Base-by-base conservation (phyloP, 35 echinoderm and acorn worm species). In the Chiridota heheva region DNA sequence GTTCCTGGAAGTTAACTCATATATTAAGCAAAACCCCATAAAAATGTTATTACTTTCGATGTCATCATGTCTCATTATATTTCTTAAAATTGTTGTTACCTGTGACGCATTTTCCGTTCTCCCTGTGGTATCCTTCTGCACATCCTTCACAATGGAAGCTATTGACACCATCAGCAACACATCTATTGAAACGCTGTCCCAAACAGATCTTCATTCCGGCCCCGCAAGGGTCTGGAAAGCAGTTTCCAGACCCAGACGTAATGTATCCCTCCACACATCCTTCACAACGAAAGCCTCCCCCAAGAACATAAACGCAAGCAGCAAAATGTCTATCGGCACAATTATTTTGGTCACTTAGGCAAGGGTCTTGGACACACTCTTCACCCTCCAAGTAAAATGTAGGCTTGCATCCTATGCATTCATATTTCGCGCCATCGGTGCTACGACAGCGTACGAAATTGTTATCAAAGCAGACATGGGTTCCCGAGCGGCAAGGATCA, bases 101-200 rank as follows among this genome's bases (percentile, higher is more conserved):
- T 13, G 10, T 53, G 48, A 58, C 62, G 31, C 75, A 78, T 40
- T 10, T 57, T 1, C 75, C 75, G 62, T 78, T 78, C 53, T 61
- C n/a, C 24, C 58, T 49, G 5, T 42, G 17, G 53, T 43, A 78
- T 58, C 75, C 75, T 28, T 32, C 29, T 57, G 58, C 40, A 38
- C 75, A 78, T 28, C 38, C 37, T 34, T 61, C 53, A 40, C 75
- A 78, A 42, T 78, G 75, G 55, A 40, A 78, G 17, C 62, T 49
- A 37, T 78, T 78, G 32, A 60, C 62, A 25, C 75, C 75, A 37
- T 78, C 75, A 7, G 75, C 35, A 40, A 78, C 33, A 28, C 75
- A 78, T 3, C 28, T 18, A 4, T 20, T 42, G 28, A 78, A 78
- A 58, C 62, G 58, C 20, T 60, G 17, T 62, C 53, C 42, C 7